Conservation (phyloP, 2,888 invertebrate species). For the Epinotia demarniana region DNA sequence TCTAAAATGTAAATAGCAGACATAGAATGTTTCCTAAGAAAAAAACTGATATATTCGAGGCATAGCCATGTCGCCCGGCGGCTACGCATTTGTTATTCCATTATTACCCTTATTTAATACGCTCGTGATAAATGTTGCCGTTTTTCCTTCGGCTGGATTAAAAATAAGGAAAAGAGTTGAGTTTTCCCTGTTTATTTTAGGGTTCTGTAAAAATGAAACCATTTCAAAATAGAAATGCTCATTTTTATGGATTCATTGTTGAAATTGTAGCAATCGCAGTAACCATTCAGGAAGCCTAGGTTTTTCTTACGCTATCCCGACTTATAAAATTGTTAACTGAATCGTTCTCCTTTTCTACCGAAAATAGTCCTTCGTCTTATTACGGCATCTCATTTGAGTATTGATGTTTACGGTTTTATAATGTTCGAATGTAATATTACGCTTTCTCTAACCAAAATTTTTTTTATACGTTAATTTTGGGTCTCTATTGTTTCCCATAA, state of each 20-base stretch:
- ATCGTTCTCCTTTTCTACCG: too few relatives aligned
- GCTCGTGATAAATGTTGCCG: slow-evolving; percentile 68
- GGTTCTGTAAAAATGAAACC: neutral
- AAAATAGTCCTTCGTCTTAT: too few relatives aligned
- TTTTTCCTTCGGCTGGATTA: slow-evolving; percentile 63
- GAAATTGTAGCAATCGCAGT: neutral
- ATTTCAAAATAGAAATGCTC: neutral
- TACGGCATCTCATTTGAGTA: too few relatives aligned
- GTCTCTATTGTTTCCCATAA: too few relatives aligned
- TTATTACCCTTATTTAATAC: slow-evolving; percentile 78
- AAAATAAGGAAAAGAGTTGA: slow-evolving; percentile 64
- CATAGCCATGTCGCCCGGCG: slow-evolving; percentile 62
- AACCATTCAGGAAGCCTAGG: neutral
- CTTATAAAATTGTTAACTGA: too few relatives aligned
- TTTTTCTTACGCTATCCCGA: too few relatives aligned
- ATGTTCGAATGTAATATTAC: too few relatives aligned
- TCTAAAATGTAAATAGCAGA: neutral
- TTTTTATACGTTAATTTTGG: too few relatives aligned
- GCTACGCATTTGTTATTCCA: slow-evolving; percentile 73
- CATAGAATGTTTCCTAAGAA: slow-evolving; percentile 3
- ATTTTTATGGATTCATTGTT: neutral
- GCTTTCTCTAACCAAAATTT: too few relatives aligned
- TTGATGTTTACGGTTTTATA: too few relatives aligned
- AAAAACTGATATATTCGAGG: slow-evolving; percentile 48
- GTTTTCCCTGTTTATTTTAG: slow-evolving; percentile 50